A percentile compares a stretch with the other conserved stretches of the same genome.
These are phyloP conservation scores for Torymus auratus DNA, from an alignment of 2,888 invertebrate species.

Conservation along the genomic window DNA sequence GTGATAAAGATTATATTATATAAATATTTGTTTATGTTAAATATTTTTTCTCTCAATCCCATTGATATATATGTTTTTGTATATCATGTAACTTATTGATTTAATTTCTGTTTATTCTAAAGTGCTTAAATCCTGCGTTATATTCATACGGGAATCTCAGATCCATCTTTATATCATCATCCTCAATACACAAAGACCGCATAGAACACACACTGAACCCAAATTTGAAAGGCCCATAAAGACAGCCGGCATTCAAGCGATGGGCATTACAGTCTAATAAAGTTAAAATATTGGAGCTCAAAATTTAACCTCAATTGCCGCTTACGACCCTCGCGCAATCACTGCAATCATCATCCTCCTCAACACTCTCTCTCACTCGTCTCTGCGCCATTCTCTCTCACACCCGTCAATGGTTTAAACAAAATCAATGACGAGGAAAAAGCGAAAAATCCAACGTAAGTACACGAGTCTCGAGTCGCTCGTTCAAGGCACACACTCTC, in stretches of 20 bases:
- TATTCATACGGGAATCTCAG: too few relatives aligned
- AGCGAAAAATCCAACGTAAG: neutral
- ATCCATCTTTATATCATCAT: too few relatives aligned
- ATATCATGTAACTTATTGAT: too few relatives aligned
- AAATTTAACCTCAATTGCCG: slow-evolving; percentile 49
- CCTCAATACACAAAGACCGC: too few relatives aligned
- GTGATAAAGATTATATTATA: too few relatives aligned
- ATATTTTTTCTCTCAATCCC: too few relatives aligned
- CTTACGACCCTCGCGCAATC: slow-evolving; percentile 43
- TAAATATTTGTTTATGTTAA: too few relatives aligned
- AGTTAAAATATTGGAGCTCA: slow-evolving; percentile 46
- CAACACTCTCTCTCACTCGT: neutral
- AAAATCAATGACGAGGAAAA: neutral
- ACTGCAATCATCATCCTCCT: slow-evolving; percentile 32
- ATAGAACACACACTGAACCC: too few relatives aligned
- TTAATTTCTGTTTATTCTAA: too few relatives aligned
- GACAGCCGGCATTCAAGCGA: slow-evolving; percentile 29
- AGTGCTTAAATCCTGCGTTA: too few relatives aligned
- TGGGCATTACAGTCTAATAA: slow-evolving; percentile 24
- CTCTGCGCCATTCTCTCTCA: neutral
- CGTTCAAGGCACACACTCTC: neutral
- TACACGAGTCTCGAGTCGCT: too few relatives aligned
- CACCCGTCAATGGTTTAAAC: neutral
- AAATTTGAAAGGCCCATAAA: neutral
- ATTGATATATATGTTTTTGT: too few relatives aligned